Base-by-base conservation (phyloP, 2,113 vertebrate species). In the Antechinus stuartii region DNA sequence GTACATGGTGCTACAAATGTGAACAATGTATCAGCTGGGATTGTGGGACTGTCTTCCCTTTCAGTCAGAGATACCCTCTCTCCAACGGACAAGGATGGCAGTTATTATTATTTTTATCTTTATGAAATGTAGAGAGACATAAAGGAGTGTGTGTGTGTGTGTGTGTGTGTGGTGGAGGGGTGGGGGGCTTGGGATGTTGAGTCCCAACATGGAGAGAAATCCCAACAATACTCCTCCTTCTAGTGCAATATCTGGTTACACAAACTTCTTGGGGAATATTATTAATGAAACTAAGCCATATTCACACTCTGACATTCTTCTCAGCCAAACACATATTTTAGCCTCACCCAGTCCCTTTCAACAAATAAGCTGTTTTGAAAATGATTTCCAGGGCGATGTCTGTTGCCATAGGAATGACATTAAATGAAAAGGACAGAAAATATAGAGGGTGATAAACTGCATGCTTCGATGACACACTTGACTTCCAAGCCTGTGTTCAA, bases 361-460 rank as follows among this genome's bases (percentile, higher is more conserved):
- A 98, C 98, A 99, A 99, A 99, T 99, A 99, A 98, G 98, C 98
- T 98, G 98, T 98, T 99, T 98, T 98, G 98, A 99, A 99, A 99
- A 99, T 99, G 97, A 99, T 99, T 99, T 98, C 98, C 99, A 99
- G 99, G 99, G 99, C 54, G 92, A 98, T 99, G 99, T 98, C 99
- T 98, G 99, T 99, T 99, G 98, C 99, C 99, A 99, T 99, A 99
- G 99, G 96, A 98, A 99, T 99, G 99, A 99, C 99, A 99, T 99
- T 99, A 99, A 99, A 98, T 98, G 98, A 99, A 99, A 99, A 99
- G 99, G 98, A 99, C 98, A 98, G 98, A 99, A 99, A 99, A 99
- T 99, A 99, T 98, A 99, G 98, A 98, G 98, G 98, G 99, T 99
- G 98, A 99, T 99, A 99, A 99, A 99, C 98, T 98, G 95, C 98